Evolutionary conservation across 1,140 invertebrate genomes (phyloP).

Genomic region (Achatina immaculata): DNA sequence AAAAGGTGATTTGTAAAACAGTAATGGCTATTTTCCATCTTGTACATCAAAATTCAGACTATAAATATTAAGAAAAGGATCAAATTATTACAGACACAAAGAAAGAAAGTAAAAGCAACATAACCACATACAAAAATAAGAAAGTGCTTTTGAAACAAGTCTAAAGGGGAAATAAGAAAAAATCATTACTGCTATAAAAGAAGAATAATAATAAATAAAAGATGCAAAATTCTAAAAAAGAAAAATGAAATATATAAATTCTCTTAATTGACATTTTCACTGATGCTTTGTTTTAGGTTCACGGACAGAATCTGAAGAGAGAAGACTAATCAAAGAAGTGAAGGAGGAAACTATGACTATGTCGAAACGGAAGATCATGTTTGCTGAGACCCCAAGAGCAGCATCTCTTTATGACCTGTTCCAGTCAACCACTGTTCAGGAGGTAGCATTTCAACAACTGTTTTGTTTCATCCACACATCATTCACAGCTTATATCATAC

Average conservation of each 20-base stretch:
- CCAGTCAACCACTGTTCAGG: not conserved
- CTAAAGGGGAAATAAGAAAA: no score
- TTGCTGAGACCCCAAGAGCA: constrained; percentile 16
- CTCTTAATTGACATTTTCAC: no score
- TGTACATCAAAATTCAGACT: not conserved
- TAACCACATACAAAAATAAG: no score
- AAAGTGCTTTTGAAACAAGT: no score
- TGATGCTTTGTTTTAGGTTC: not conserved
- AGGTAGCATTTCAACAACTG: constrained; percentile 1
- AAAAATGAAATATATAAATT: no score
- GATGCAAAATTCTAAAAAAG: no score
- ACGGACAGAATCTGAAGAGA: constrained; percentile 3
- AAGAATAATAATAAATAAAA: no score
- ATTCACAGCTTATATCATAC: not conserved
- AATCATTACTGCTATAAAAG: no score
- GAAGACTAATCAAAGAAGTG: not conserved
- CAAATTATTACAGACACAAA: no score
- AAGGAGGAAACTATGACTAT: constrained; percentile 1
- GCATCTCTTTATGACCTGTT: constrained; percentile 19
- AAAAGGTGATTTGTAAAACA: not conserved
- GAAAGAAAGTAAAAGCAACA: no score
- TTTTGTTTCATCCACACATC: not conserved
- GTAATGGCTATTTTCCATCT: not conserved
- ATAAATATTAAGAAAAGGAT: not conserved
- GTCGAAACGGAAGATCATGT: not conserved